Percentiles rank a stretch among this genome's conserved stretches.
Evolutionary conservation across 2,797 vertebrate species (phyloP).

Genomic region (Muscicapa striata): DNA sequence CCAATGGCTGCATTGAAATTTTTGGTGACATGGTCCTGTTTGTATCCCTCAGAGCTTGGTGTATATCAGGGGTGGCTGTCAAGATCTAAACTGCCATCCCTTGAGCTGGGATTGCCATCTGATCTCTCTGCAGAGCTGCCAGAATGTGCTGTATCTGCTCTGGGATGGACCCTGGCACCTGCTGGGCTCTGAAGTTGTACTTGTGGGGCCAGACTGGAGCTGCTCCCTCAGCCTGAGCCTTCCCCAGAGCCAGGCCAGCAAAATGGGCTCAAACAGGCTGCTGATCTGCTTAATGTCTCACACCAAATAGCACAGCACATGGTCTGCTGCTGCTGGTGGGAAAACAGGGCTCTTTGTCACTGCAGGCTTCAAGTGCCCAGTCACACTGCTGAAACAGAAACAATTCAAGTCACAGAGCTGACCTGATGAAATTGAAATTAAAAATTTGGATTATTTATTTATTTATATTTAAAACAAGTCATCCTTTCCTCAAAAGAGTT

Average conservation of each 20-base stretch:
- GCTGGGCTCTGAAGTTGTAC: background rate
- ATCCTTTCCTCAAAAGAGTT: background rate
- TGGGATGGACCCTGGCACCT: background rate
- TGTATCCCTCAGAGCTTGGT: background rate
- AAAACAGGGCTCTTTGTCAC: background rate
- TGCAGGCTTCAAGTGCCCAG: background rate
- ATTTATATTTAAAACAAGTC: background rate
- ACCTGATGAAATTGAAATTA: background rate
- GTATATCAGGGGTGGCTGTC: background rate
- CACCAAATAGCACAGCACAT: background rate
- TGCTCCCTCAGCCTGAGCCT: background rate
- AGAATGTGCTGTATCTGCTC: background rate
- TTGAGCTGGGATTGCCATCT: background rate
- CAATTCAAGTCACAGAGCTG: background rate
- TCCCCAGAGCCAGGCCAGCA: background rate
- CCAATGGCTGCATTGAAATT: background rate
- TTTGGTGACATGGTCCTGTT: background rate
- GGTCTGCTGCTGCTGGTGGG: slow-evolving; percentile 18
- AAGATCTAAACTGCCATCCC: background rate
- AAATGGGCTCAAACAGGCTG: slow-evolving; percentile 41
- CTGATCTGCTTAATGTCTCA: slow-evolving; percentile 46
- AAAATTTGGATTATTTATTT: background rate
- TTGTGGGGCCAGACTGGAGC: background rate
- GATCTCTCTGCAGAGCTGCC: background rate
- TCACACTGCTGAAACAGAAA: background rate